Conservation (phyloP, 2,113 vertebrate species). For the Lophochroa leadbeateri region DNA sequence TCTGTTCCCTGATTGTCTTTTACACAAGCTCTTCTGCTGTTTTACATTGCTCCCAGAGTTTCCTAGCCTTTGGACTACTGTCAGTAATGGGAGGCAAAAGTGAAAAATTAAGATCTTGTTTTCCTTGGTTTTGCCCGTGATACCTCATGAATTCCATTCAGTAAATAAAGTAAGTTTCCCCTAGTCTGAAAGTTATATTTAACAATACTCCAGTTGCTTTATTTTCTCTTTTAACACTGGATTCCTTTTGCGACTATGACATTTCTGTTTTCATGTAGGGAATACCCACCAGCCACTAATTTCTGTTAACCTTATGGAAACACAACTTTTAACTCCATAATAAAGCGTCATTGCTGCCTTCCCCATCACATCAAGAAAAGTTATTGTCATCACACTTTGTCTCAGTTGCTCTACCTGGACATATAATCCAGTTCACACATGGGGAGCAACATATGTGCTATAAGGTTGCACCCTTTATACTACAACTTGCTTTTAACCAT, state of each 20-base stretch:
- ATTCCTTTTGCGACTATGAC: background rate
- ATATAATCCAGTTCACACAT: accelerated
- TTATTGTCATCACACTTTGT: accelerated
- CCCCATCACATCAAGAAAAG: background rate
- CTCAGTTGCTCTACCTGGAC: background rate
- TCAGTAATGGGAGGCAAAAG: background rate
- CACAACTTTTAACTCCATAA: accelerated
- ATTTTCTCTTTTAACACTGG: background rate
- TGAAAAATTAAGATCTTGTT: background rate
- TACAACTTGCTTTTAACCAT: background rate
- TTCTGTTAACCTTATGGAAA: background rate
- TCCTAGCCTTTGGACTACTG: background rate
- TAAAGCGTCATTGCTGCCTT: background rate
- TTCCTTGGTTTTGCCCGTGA: background rate
- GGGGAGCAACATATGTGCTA: accelerated
- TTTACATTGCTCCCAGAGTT: background rate
- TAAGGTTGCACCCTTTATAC: too few species aligned
- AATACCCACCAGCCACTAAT: background rate
- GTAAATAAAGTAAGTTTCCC: background rate
- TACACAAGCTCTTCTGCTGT: background rate
- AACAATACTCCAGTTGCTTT: background rate
- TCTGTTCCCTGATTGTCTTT: background rate
- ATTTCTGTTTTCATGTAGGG: background rate
- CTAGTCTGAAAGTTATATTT: background rate
- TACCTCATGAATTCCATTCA: background rate